phyloP scores from a whole-genome alignment of 2,113 vertebrate species.

The Callionymus lyra region DNA sequence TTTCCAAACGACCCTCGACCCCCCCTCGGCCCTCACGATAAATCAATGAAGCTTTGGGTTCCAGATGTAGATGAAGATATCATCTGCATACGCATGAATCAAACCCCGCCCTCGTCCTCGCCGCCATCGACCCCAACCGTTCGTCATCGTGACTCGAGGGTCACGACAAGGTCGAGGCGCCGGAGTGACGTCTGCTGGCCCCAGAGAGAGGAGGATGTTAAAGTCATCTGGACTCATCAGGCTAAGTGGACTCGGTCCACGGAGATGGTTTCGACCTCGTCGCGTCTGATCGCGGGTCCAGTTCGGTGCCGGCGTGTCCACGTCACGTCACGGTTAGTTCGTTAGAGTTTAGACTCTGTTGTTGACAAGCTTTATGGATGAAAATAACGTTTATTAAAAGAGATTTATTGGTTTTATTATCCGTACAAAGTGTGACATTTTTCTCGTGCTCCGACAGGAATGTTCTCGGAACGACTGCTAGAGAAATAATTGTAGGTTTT shows the following conservation, averaged over 20 bases:
- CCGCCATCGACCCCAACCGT: conserved; percentile 45
- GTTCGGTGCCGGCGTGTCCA: conserved; percentile 41
- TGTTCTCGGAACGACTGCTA: too few relatives aligned
- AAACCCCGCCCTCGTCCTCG: conserved; percentile 1
- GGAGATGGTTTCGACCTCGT: conserved; percentile 54
- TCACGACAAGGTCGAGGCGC: conserved; percentile 48
- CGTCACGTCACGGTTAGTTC: too few relatives aligned
- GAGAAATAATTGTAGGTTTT: too few relatives aligned
- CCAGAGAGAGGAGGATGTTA: conserved; percentile 50
- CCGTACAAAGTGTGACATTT: too few relatives aligned
- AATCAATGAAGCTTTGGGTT: conserved; percentile 29
- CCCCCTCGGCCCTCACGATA: conserved; percentile 23
- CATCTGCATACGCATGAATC: conserved; percentile 30
- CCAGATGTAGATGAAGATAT: conserved; percentile 42
- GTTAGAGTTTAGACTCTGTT: too few relatives aligned
- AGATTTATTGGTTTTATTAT: too few relatives aligned
- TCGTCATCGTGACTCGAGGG: conserved; percentile 51
- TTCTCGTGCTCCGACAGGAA: too few relatives aligned
- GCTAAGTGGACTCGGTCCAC: conserved; percentile 61
- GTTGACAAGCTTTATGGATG: too few relatives aligned
- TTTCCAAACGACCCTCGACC: conserved; percentile 8
- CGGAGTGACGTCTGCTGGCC: conserved; percentile 60
- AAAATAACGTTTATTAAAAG: too few relatives aligned
- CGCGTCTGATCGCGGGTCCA: conserved; percentile 48
- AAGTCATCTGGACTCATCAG: conserved; percentile 65